Conservation (phyloP, 2,113 vertebrate genomes). For the Gracilinanus agilis region DNA sequence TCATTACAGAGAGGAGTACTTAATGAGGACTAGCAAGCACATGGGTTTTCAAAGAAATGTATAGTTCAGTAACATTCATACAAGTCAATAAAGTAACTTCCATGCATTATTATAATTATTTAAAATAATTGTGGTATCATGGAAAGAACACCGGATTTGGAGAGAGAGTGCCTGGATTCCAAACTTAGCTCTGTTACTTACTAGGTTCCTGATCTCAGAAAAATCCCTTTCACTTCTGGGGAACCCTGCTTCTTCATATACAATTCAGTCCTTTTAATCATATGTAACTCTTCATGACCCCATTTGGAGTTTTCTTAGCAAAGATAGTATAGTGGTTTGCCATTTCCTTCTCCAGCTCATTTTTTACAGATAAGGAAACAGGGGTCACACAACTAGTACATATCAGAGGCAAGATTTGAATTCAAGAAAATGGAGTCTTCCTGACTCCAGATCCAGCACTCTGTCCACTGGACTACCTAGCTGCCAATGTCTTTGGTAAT, state of each 20-base stretch:
- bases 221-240: background rate
- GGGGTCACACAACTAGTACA: too few relatives aligned
- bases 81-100: background rate
- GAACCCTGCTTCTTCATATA: background rate
- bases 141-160: background rate
- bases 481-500: background rate
- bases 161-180: background rate
- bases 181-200: background rate
- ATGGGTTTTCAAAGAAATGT: background rate
- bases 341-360: too few relatives aligned
- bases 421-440: too few relatives aligned
- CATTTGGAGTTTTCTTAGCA: too few relatives aligned
- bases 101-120: background rate
- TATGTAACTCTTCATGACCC: too few relatives aligned
- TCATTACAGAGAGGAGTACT: background rate
- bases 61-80: background rate
- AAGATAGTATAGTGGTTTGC: too few relatives aligned
- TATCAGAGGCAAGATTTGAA: too few relatives aligned
- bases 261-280: background rate
- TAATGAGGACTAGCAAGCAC: background rate
- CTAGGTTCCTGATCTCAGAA: background rate
- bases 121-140: background rate
- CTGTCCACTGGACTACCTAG: too few relatives aligned
- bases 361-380: too few relatives aligned
- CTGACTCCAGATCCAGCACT: too few relatives aligned